Base-by-base conservation (phyloP, 2,113 vertebrate species). In the Misgurnus anguillicaudatus region DNA sequence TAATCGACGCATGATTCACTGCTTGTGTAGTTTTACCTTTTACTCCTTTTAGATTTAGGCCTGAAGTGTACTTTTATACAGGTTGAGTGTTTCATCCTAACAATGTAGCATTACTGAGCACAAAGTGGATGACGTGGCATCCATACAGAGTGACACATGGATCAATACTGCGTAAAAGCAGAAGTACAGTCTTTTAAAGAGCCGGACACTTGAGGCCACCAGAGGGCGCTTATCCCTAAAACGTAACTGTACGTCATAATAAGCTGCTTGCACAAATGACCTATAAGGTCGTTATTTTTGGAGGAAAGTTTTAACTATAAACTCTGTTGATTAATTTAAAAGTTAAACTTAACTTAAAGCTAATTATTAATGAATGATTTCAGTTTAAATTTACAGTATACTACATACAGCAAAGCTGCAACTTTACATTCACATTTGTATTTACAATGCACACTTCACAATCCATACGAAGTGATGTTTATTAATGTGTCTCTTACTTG, bases 401-500 rank as follows among this genome's bases (percentile, higher is more conserved):
- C 24, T 31, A 31, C 24, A 31, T 31, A n/a, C n/a, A n/a, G n/a
- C n/a, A n/a, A n/a, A n/a, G n/a, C n/a, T n/a, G n/a, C n/a, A n/a
- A n/a, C 3, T 31, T 31, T 31, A 31, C 24, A 31, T 31, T 31
- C 24, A 31, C 24, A 31, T 3, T 31, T 31, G 24, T 3, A 31
- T 31, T 31, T 31, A 31, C 24, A 31, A 31, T 31, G 24, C 24
- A 31, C 24, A 31, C 24, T 31, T 31, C 63, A 63, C 24, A 36
- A 24, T 11, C 9, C 9, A 4, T 45, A 5, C n/a, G 42, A 75
- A 75, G 42, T 45, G 48, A 78, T 82, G 76, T 42, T 36, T 70
- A 80, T 61, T 71, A 67, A 81, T 63, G 76, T 36, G 63, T 21
- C 5, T 58, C 62, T 77, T 42, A 51, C 76, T 64, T 68, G 14